Evolutionary conservation across 2,113 vertebrate genomes (phyloP), one percentile per base, ranked within the genome.

Genomic region (Edolisoma coerulescens): DNA sequence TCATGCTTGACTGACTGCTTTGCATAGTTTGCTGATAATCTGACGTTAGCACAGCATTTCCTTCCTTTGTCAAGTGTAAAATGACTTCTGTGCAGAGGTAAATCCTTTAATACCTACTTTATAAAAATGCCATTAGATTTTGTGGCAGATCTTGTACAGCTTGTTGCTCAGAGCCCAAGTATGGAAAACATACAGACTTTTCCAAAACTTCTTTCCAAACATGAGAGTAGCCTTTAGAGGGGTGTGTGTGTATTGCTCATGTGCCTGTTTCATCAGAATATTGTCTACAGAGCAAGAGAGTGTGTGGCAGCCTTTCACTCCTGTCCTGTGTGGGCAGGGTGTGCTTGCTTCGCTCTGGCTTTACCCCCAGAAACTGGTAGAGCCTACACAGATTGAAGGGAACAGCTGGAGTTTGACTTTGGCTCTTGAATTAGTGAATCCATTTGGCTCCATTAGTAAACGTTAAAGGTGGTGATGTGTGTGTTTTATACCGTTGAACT

Each of bases 181-280:
- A 21, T 0, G 0, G 64, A 73, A 69, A 45, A 69, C 1, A 0
- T 17, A 11, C 6, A 4, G 33, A 5, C 30, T 81, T 80, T 74
- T 67, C 35, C 44, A 37, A 56, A 85, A 33, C 19, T 50, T 26
- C 28, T 41, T 87, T 84, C 52, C 30, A 44, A 60, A 80, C 10
- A 6, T 22, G 14, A 67, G 14, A 50, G 56, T 27, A 76, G 20
- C 32, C 9, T 88, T 83, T 64, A 71, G 61, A 83, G 57, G 11
- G 8, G 4, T n/a, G 16, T 54, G 15, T 37, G 33, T 81, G 42
- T 21, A 14, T 71, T 78, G 44, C 52, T 70, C 6, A 6, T 26
- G 32, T 59, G 35, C 14, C 44, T n/a, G 6, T 84, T 89, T 67
- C 4, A 4, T 71, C 45, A 79, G 65, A 68, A 5, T 44, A 0